Evolutionary conservation across 2,888 invertebrate genomes (phyloP).

Genomic region (Melanostoma scalare): DNA sequence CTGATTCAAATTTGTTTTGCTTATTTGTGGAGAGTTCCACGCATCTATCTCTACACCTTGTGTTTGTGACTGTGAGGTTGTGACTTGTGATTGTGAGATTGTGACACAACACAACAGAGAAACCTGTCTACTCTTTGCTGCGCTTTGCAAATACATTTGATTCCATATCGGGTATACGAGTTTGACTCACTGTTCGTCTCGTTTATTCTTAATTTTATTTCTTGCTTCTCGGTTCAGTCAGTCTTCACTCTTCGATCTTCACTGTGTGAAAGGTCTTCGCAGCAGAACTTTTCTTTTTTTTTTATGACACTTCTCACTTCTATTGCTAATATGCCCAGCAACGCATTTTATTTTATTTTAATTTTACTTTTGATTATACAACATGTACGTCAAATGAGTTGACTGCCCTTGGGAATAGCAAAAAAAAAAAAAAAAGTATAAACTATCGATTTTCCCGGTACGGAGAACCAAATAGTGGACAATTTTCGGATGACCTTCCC

Average conservation of each 20-base stretch:
- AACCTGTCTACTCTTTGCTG: conserved; percentile 29
- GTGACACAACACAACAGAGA: conserved; percentile 20
- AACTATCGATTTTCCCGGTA: conserved; percentile 58
- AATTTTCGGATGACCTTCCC: conserved; percentile 54
- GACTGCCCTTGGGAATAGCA: too few relatives aligned
- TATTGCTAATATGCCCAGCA: too few relatives aligned
- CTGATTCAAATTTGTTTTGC: conserved; percentile 19
- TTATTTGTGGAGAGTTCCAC: conserved; percentile 46
- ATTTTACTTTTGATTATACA: conserved; percentile 30
- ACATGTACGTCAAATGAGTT: conserved; percentile 4
- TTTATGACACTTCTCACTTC: too few relatives aligned
- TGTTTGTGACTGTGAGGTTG: too few relatives aligned
- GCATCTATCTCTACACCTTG: conserved; percentile 40
- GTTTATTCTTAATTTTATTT: conserved; percentile 49
- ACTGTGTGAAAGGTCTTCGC: neutral
- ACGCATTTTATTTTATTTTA: neutral
- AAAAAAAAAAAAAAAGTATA: conserved; percentile 5
- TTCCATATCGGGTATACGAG: conserved; percentile 37
- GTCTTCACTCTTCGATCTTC: too few relatives aligned
- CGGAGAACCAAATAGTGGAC: neutral
- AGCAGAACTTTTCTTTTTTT: too few relatives aligned
- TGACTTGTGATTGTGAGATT: too few relatives aligned
- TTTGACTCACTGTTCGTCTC: conserved; percentile 46
- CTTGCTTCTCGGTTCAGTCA: too few relatives aligned
- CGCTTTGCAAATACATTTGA: conserved; percentile 17